These are phyloP conservation scores for Paedocypris sp. DNA, from an alignment of 2,113 vertebrate genomes.

Conservation along the genomic window DNA sequence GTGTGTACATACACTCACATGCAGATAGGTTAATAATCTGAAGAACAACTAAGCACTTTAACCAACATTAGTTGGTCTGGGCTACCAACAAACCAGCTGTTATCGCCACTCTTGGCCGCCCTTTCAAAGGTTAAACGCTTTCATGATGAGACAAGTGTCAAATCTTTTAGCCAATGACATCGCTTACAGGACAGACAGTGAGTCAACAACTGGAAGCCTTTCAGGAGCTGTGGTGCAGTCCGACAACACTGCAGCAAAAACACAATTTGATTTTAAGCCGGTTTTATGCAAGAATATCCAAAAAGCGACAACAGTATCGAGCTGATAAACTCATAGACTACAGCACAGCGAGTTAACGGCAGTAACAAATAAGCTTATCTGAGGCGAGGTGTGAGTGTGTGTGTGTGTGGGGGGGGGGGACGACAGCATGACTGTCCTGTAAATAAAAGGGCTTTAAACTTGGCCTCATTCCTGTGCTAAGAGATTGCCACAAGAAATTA, in stretches of 20 bases:
- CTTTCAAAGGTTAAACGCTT: slow-evolving; percentile 27
- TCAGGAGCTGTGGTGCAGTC: background rate
- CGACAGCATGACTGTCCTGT: background rate
- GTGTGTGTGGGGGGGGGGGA: too few species aligned
- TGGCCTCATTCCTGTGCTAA: background rate
- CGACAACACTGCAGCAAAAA: background rate
- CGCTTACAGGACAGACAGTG: background rate
- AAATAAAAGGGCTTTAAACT: slow-evolving; percentile 12
- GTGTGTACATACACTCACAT: too few species aligned
- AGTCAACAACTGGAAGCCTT: background rate
- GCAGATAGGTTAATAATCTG: too few species aligned
- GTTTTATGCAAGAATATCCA: background rate
- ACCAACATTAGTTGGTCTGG: slow-evolving; percentile 1
- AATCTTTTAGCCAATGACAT: background rate
- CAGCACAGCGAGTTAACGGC: background rate
- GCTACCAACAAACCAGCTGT: slow-evolving; percentile 21
- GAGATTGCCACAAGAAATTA: background rate
- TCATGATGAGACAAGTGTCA: background rate
- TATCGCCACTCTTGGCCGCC: slow-evolving; percentile 1
- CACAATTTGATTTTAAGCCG: too few species aligned
- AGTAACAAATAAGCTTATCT: slow-evolving; percentile 2
- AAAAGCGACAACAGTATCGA: background rate
- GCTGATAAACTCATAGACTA: background rate
- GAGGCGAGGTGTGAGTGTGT: too few species aligned
- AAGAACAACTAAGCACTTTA: background rate